A percentile compares a stretch with the other conserved stretches of the same genome.
These are phyloP conservation scores for Drosophila histrio DNA, from an alignment of 2,888 invertebrate species.

Conservation along the genomic window DNA sequence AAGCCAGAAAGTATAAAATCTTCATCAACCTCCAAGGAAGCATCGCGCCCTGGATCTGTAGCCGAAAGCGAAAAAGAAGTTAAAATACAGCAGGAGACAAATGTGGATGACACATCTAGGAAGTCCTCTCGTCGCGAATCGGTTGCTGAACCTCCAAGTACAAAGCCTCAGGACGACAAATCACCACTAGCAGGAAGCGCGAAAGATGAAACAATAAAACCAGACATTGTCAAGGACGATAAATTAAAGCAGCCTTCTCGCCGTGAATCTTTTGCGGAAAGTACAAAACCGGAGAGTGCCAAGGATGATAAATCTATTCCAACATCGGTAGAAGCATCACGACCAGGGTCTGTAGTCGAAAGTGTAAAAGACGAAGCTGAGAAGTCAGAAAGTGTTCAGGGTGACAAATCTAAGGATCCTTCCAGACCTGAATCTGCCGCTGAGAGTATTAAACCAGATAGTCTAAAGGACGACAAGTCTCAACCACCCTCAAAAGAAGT, in stretches of 20 bases:
- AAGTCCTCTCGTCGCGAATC: slow-evolving; percentile 31
- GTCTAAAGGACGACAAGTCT: slow-evolving; percentile 23
- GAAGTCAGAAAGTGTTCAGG: not conserved
- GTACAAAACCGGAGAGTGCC: slow-evolving; percentile 5
- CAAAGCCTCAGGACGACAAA: slow-evolving; percentile 23
- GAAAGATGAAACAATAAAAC: slow-evolving; percentile 34
- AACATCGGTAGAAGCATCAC: slow-evolving; percentile 18
- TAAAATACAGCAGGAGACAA: slow-evolving; percentile 16
- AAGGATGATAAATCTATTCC: slow-evolving; percentile 32
- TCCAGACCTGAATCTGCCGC: slow-evolving; percentile 36
- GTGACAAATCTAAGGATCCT: not conserved
- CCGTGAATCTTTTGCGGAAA: slow-evolving; percentile 35
- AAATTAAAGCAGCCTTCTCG: slow-evolving; percentile 42
- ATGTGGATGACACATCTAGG: slow-evolving; percentile 27
- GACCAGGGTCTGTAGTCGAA: slow-evolving; percentile 35
- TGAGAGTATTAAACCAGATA: slow-evolving; percentile 21
- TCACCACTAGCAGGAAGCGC: slow-evolving; percentile 9
- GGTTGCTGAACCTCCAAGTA: not conserved
- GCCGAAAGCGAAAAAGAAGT: slow-evolving; percentile 12
- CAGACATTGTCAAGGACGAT: slow-evolving; percentile 19
- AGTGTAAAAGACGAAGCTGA: slow-evolving; percentile 28
- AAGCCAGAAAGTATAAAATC: slow-evolving; percentile 27
- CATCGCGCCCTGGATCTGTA: slow-evolving; percentile 46
- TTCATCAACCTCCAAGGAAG: slow-evolving; percentile 28
- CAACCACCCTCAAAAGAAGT: slow-evolving; percentile 34